phyloP scores from a whole-genome alignment of 2,797 vertebrate genomes.

The Halcyon chelicuti region DNA sequence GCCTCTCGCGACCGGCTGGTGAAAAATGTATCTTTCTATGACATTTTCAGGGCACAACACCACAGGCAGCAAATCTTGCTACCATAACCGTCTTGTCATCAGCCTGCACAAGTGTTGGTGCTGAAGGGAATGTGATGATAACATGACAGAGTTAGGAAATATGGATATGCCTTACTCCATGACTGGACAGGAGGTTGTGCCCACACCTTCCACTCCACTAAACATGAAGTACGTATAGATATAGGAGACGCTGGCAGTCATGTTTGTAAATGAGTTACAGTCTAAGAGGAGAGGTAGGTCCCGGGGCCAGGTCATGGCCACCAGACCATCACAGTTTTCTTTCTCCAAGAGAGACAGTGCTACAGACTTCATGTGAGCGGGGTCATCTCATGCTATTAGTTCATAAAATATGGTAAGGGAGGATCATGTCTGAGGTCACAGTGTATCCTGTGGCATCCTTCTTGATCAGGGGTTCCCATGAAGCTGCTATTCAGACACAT shows the following conservation, averaged over 20 bases:
- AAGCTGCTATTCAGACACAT: background rate
- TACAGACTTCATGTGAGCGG: background rate
- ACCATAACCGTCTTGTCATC: background rate
- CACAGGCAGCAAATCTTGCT: background rate
- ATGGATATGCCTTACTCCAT: accelerated
- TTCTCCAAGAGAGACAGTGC: background rate
- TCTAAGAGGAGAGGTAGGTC: background rate
- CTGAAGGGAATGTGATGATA: accelerated
- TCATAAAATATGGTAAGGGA: background rate
- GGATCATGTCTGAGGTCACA: background rate
- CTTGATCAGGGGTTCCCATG: background rate
- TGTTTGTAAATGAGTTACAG: background rate
- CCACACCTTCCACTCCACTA: background rate
- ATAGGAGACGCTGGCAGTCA: background rate
- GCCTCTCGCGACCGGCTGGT: background rate
- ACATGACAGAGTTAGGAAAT: background rate
- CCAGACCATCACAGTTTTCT: background rate
- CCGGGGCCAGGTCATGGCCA: background rate
- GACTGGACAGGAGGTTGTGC: background rate
- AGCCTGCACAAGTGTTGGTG: background rate
- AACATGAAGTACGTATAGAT: background rate
- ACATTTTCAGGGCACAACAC: background rate
- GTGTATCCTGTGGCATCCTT: background rate
- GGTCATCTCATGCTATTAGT: background rate
- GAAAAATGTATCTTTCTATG: background rate